Base-by-base conservation (phyloP, 2,797 vertebrate genomes). In the Scolopax bukidnonensis region DNA sequence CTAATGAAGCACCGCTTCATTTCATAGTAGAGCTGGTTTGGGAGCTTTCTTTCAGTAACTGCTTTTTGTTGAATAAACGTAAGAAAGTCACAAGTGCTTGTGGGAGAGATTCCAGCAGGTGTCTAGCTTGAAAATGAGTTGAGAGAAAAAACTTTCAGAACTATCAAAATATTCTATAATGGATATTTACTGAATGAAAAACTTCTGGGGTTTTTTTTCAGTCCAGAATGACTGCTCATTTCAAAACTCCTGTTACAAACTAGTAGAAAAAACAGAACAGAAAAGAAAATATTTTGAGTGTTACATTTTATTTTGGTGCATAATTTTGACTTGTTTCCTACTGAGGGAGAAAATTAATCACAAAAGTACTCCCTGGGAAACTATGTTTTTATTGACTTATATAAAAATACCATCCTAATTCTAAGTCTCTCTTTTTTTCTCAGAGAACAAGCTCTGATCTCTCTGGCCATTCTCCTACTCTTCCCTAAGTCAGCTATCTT, bases 171-270 rank as follows among this genome's bases (percentile, higher is more conserved):
- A 60, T 40, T 53, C 30, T 64, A 4, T 61, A 48, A 19, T 38
- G 43, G 27, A 18, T 76, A 74, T 60, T 89, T 48, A 30, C 57
- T 73, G 76, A 59, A 59, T 48, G 27, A 40, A 54, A 76, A 65
- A 16, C 1, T 61, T 63, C 25, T 28, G 40, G 0, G 51, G 12
- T 48, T 1, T n/a, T 56, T 80, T n/a, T 56, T 4, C 17, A 17
- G 23, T 67, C 67, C 32, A 19, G 15, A 70, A 60, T 56, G 18
- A 32, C 36, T 25, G 10, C n/a, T 90, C 19, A 10, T 54, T 65
- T 73, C 38, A 64, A 75, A 84, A 27, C 3, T 75, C 16, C 61
- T 15, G 10, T 47, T 68, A 54, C 60, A 71, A 67, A 75, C 3
- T 45, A 57, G 15, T 24, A 47, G 40, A 45, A 45, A 71, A 60